Base-by-base conservation (phyloP, 1,140 invertebrate species). In the Diachasma alloeum region DNA sequence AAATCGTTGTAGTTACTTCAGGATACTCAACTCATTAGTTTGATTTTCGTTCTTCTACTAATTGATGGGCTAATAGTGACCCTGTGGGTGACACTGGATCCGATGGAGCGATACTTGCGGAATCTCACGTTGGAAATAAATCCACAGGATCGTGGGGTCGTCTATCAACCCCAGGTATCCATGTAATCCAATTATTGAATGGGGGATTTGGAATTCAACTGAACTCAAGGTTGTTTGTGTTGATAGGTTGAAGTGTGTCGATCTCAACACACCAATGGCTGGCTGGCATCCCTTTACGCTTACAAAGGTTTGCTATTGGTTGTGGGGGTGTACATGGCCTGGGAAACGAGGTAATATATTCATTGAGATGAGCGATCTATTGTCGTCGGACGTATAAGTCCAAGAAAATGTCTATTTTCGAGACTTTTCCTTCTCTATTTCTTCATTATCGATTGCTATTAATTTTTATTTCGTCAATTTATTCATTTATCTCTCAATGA, bases 241-340 rank as follows among this genome's bases (percentile, higher is more conserved):
- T 85, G 90, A 68, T 88, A 96, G 95, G 93, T 97, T 78, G 95
- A 96, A 88, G 93, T 96, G 13, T 98, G 96, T 86, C 92, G 93
- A 80, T 97, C 96, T 0, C 92, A 95, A 76, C 95, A 97, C 84
- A 96, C 95, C 6, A 94, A 94, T 66, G 95, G 95, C 36, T 98
- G 96, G 96, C 90, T 97, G 17, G 94, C 95, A 42, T 94, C 93
- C 0, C 91, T 98, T 11, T 97, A 97, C 86, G 94, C 93, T 36
- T 97, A 97, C 90, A 97, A 98, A 90, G 96, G 95, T 0, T 90
- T 97, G 0, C 89, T 97, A 10, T 90, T 98, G 0, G 92, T 97
- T 13, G 96, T 97, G 77, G 96, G 96, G 0, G 96, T 97, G 56
- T 99, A 98, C 89, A 95, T 99, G 93, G 98, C 98, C 0, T 99